phyloP scores from a whole-genome alignment of 2,113 vertebrate species.

The Dunckerocampus dactyliophorus region DNA sequence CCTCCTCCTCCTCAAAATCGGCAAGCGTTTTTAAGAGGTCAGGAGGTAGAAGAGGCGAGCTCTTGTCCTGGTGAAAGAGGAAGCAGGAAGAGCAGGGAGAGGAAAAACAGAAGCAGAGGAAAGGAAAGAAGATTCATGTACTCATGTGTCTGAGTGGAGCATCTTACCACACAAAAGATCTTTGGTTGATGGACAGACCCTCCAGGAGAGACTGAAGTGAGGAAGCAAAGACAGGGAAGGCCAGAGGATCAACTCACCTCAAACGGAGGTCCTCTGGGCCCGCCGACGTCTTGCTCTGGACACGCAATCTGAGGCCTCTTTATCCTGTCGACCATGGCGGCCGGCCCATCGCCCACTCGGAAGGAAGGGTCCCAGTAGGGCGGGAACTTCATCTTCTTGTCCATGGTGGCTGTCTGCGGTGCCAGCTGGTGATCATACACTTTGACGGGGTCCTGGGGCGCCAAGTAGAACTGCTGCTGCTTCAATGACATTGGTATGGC shows the following conservation, averaged over 20 bases:
- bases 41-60: conserved; percentile 98
- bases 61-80: conserved; percentile 89
- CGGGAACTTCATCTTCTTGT: conserved; percentile 94
- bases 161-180: no score
- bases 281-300: conserved; percentile 80
- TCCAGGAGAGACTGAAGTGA: neutral
- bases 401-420: conserved; percentile 64
- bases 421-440: conserved; percentile 81
- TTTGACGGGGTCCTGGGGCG: conserved; percentile 84
- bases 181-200: no score
- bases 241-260: conserved; percentile 75
- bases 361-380: conserved; percentile 92
- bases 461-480: conserved; percentile 54
- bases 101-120: conserved; percentile 5
- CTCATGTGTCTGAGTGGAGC: neutral
- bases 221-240: no score
- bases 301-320: conserved; percentile 75
- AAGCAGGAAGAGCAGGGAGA: conserved; percentile 70
- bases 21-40: conserved; percentile 99
- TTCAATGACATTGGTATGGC: conserved; percentile 73
- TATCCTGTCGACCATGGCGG: conserved; percentile 54
- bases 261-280: conserved; percentile 78
- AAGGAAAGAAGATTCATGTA: conserved; percentile 5
- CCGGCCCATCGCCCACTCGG: conserved; percentile 74
- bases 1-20: conserved; percentile 99